Evolutionary conservation across 2,113 vertebrate genomes (phyloP).

Genomic region (Corapipo altera): DNA sequence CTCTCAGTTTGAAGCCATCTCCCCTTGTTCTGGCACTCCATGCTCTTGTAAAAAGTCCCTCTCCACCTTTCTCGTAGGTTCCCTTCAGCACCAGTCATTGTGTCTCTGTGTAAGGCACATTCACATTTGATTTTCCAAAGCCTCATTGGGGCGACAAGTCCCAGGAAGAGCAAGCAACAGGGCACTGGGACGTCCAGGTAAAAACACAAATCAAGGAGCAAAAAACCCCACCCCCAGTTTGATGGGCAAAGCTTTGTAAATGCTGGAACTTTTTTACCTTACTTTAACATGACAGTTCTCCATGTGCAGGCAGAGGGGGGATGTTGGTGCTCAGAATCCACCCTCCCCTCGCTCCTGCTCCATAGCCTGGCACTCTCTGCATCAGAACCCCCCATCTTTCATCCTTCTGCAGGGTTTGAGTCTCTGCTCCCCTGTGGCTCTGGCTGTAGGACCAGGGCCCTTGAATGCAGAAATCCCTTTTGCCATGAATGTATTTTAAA

Average conservation of each 20-base stretch:
- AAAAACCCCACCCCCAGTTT: neutral
- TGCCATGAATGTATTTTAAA: neutral
- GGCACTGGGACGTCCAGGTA: neutral
- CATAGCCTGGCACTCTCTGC: neutral
- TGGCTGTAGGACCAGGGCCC: neutral
- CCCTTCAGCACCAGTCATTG: neutral
- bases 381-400: neutral
- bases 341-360: neutral
- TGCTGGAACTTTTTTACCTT: neutral
- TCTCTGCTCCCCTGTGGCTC: fast-evolving
- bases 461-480: neutral
- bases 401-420: neutral
- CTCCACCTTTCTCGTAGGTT: neutral
- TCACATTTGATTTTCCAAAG: neutral
- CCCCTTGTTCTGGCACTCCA: neutral
- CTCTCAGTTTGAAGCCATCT: neutral
- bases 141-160: neutral
- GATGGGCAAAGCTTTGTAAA: neutral
- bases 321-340: neutral
- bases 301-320: neutral
- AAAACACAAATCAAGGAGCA: neutral
- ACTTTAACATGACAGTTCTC: neutral
- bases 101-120: neutral
- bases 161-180: neutral
- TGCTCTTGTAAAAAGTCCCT: neutral